Evolutionary conservation across 2,113 vertebrate genomes (phyloP), one percentile per base, ranked within the genome.

Genomic region (Oncorhynchus nerka): DNA sequence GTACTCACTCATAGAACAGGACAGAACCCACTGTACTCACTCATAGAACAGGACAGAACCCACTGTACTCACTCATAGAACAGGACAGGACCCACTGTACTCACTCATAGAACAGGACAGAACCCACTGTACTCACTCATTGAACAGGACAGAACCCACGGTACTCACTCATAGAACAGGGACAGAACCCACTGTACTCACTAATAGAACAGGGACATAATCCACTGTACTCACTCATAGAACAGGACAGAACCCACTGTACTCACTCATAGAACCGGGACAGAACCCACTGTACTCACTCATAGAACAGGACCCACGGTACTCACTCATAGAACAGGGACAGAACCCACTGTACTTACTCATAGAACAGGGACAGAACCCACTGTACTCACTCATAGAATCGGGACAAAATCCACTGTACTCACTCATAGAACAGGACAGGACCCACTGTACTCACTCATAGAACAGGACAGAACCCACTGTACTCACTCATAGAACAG

Each of bases 401-500:
- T n/a, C n/a, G n/a, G n/a, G n/a, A n/a, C n/a, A n/a, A n/a, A n/a
- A n/a, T n/a, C n/a, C n/a, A 4, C 6, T 28, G 66, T 39, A 68
- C 32, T 68, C 66, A 67, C 65, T 67, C 49, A 55, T 55, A 16
- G 16, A 55, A 55, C 16, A 62, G 39, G 8, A 55, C 15, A 16
- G 49, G 1, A 55, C 16, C 16, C 49, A 55, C 49, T 16, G 49
- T 55, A 55, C 4, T 24, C 22, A 24, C n/a, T 15, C 16, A 64
- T 8, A 62, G 59, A 22, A 62, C 19, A 22, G 4, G 2, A 39
- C 30, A 68, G 13, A 19, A 45, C 39, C 39, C 39, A 45, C 39
- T 11, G 39, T 45, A 45, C 9, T 68, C 67, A 67, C 65, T 74
- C 62, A 51, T 98, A 98, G 89, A 96, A 99, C 90, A 34, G 32